These are phyloP conservation scores for Marasmarcha lunaedactyla DNA, from an alignment of 2,888 invertebrate genomes.

Conservation along the genomic window DNA sequence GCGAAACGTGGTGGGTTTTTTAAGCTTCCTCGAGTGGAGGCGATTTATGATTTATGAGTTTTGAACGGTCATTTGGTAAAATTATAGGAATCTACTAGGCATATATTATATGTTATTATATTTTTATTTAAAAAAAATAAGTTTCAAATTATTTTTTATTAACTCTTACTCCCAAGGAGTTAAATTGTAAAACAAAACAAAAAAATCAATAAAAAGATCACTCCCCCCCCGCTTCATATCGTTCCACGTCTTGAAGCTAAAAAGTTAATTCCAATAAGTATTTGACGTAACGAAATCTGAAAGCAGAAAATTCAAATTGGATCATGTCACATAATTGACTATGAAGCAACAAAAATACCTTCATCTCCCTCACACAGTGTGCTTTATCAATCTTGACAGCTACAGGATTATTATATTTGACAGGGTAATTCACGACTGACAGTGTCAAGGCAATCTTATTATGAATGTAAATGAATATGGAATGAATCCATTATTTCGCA, in stretches of 20 bases:
- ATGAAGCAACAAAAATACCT: conserved; percentile 21
- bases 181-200: too few relatives aligned
- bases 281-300: conserved; percentile 54
- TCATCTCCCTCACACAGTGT: conserved; percentile 24
- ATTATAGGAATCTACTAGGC: too few relatives aligned
- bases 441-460: conserved; percentile 57
- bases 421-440: conserved; percentile 53
- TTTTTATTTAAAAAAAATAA: too few relatives aligned
- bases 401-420: conserved; percentile 55
- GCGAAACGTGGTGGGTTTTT: too few relatives aligned
- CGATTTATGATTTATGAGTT: too few relatives aligned
- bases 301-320: conserved; percentile 53
- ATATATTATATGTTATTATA: too few relatives aligned
- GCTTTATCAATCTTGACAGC: conserved; percentile 21
- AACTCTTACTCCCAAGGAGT: too few relatives aligned
- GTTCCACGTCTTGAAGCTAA: conserved; percentile 23
- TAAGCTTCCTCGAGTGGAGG: too few relatives aligned
- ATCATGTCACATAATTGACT: conserved; percentile 35
- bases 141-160: too few relatives aligned
- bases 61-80: too few relatives aligned
- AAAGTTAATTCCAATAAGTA: conserved; percentile 34
- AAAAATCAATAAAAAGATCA: too few relatives aligned
- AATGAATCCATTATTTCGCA: conserved; percentile 68
- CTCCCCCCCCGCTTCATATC: conserved; percentile 12
- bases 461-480: conserved; percentile 66